A percentile compares a stretch with the other conserved stretches of the same genome.
Conservation (phyloP, 2,888 invertebrate species). For the Bellardia pandia region DNA sequence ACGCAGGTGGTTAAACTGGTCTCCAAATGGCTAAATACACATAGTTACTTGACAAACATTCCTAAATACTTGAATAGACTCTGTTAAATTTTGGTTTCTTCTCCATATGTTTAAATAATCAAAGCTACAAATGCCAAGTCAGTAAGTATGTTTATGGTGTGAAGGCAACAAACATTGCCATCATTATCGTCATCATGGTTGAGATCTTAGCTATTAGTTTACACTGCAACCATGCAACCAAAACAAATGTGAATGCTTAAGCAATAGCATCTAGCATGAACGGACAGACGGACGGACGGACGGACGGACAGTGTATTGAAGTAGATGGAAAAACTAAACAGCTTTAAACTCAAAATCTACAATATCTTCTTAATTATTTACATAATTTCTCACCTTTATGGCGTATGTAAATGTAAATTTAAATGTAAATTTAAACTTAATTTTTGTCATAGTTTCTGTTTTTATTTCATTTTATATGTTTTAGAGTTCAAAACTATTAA, state of each 20-base stretch:
- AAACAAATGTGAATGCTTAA: conserved; percentile 12
- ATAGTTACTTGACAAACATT: conserved; percentile 16
- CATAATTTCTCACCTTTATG: conserved; percentile 73
- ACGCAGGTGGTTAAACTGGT: conserved; percentile 75
- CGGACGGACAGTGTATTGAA: not conserved
- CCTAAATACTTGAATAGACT: conserved; percentile 9
- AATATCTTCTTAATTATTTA: conserved; percentile 72
- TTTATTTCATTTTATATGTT: conserved; percentile 15
- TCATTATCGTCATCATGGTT: not conserved
- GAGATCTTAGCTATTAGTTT: not conserved
- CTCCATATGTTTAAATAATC: not conserved
- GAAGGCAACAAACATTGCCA: conserved; percentile 46
- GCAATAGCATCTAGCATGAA: not conserved
- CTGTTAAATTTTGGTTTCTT: not conserved
- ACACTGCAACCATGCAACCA: conserved; percentile 16
- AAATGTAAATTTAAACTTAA: conserved; percentile 59
- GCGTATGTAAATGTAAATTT: conserved; percentile 68
- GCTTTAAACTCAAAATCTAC: conserved; percentile 21
- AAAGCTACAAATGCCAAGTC: conserved; percentile 33
- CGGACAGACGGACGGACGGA: not conserved
- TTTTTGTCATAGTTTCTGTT: conserved; percentile 53
- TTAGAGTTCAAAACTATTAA: conserved; percentile 52
- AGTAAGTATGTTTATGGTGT: conserved; percentile 62
- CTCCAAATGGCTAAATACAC: conserved; percentile 48
- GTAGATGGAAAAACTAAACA: not conserved